Percentiles rank a stretch among this genome's conserved stretches.
These are phyloP conservation scores for Cricetomys ansorgei DNA, from an alignment of 2,113 vertebrate species.

Conservation along the genomic window DNA sequence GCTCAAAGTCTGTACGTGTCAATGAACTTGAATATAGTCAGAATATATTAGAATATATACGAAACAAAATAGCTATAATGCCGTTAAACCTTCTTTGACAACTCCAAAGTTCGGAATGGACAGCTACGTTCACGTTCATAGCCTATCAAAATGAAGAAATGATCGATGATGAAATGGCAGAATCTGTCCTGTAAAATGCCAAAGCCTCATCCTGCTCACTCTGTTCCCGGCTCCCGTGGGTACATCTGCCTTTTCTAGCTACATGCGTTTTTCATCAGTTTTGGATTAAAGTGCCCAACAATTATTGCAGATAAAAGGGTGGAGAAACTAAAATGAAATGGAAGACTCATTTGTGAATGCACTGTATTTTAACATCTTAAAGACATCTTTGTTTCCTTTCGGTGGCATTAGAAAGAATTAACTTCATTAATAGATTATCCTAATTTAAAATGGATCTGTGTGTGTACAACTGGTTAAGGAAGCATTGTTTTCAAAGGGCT, in stretches of 20 bases:
- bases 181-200: not conserved
- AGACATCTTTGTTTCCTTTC: not conserved
- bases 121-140: not conserved
- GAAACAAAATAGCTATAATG: not conserved
- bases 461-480: not conserved
- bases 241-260: not conserved
- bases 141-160: not conserved
- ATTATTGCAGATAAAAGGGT: not conserved
- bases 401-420: not conserved
- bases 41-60: not conserved
- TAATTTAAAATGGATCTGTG: not conserved
- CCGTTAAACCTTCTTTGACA: not conserved
- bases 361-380: not conserved
- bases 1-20: not conserved
- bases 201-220: not conserved
- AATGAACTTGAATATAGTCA: too few relatives aligned
- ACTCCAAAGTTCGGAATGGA: not conserved
- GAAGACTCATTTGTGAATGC: not conserved
- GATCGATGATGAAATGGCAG: too few relatives aligned
- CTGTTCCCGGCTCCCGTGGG: not conserved
- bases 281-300: not conserved
- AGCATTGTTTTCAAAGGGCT: not conserved
- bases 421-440: not conserved
- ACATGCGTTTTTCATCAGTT: not conserved
- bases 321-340: not conserved